Conservation (phyloP, 2,888 invertebrate species). For the Oeneis ivallda region DNA sequence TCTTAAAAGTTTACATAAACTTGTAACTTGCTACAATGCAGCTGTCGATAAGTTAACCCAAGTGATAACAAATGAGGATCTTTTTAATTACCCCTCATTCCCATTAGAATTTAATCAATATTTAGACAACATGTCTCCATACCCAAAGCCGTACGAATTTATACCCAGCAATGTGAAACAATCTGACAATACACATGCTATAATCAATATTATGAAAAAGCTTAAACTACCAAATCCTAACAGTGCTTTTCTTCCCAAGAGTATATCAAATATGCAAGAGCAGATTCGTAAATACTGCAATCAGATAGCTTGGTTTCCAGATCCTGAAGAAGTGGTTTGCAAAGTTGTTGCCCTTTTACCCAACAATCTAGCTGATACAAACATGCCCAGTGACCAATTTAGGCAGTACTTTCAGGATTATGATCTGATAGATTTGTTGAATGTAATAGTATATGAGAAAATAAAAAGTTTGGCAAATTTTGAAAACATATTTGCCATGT, state of each 20-base stretch:
- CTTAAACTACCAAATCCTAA: constrained; percentile 79
- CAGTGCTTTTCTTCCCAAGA: constrained; percentile 68
- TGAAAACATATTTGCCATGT: constrained; percentile 78
- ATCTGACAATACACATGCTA: constrained; percentile 68
- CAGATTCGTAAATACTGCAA: constrained; percentile 75
- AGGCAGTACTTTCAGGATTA: constrained; percentile 63
- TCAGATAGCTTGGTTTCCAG: constrained; percentile 74
- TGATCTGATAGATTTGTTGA: constrained; percentile 79
- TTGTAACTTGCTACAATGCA: constrained; percentile 85
- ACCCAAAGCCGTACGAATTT: constrained; percentile 85
- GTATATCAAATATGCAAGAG: constrained; percentile 67
- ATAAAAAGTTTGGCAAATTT: constrained; percentile 72
- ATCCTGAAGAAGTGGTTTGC: constrained; percentile 72
- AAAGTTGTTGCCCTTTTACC: constrained; percentile 73
- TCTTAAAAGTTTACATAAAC: constrained; percentile 79
- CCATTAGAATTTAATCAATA: constrained; percentile 84
- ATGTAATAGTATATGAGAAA: constrained; percentile 80
- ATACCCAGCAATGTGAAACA: constrained; percentile 84
- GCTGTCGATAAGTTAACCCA: constrained; percentile 83
- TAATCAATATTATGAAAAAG: constrained; percentile 78
- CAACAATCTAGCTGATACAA: constrained; percentile 61
- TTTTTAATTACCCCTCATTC: constrained; percentile 83
- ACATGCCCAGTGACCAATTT: constrained; percentile 64
- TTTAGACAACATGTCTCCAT: constrained; percentile 70
- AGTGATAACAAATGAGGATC: constrained; percentile 82